Conservation (phyloP, 2,113 vertebrate genomes). For the Oncorhynchus gorbuscha region DNA sequence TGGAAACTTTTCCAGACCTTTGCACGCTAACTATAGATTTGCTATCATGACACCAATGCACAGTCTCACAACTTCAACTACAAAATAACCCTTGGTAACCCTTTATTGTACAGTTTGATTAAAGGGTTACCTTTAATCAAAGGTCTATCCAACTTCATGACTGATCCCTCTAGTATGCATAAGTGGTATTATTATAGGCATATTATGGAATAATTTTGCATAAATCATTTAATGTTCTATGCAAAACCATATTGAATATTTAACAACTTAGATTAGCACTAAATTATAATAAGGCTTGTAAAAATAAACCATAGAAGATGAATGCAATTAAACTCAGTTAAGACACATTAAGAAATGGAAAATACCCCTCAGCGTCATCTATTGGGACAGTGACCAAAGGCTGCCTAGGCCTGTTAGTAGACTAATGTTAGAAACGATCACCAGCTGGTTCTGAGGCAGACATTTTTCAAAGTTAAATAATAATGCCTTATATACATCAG, state of each 20-base stretch:
- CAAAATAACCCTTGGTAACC: too few species aligned
- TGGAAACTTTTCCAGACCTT: too few species aligned
- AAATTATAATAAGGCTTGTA: conserved; percentile 36
- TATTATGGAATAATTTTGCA: conserved; percentile 40
- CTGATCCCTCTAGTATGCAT: conserved; percentile 37
- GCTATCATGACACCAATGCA: too few species aligned
- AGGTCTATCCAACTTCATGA: conserved; percentile 31
- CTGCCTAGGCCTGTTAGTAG: not conserved
- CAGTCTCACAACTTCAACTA: too few species aligned
- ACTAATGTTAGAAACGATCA: too few species aligned
- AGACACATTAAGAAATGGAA: conserved; percentile 10
- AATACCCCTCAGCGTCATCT: not conserved
- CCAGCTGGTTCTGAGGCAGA: not conserved
- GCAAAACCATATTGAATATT: conserved; percentile 40
- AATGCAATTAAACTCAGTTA: conserved; percentile 9
- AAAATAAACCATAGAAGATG: conserved; percentile 27
- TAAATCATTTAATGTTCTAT: conserved; percentile 21
- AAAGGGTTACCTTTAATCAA: not conserved
- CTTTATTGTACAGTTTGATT: too few species aligned
- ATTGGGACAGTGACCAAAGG: not conserved
- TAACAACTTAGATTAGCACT: conserved; percentile 33
- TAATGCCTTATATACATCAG: too few species aligned
- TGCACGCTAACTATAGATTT: too few species aligned
- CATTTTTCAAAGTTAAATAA: not conserved
- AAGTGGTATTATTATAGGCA: conserved; percentile 44